A percentile compares a stretch with the other conserved stretches of the same genome.
Evolutionary conservation across 2,797 vertebrate genomes (phyloP).

Genomic region (Bradypus variegatus): DNA sequence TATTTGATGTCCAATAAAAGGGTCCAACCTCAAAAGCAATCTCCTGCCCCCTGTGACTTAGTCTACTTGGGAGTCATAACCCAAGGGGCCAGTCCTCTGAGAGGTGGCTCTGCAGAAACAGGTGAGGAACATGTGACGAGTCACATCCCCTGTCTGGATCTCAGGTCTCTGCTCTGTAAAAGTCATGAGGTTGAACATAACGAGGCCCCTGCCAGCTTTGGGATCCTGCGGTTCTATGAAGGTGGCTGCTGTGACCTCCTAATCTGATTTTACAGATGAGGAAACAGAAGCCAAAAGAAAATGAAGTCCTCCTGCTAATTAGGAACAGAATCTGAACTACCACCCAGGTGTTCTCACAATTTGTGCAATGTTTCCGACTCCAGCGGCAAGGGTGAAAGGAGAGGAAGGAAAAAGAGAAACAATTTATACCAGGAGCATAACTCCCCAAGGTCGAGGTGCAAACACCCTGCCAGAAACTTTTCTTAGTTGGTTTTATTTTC

Average conservation of each 20-base stretch:
- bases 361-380: not conserved
- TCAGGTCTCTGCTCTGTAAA: not conserved
- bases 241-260: not conserved
- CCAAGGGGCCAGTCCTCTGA: not conserved
- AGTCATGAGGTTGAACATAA: not conserved
- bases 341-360: not conserved
- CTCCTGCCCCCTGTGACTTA: not conserved
- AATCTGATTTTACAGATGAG: not conserved
- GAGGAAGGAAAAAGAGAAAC: too few relatives aligned
- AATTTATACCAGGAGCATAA: not conserved
- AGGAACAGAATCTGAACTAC: not conserved
- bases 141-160: not conserved
- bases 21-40: not conserved
- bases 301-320: not conserved
- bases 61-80: not conserved
- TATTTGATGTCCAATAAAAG: not conserved
- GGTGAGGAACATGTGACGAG: not conserved
- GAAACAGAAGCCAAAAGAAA: not conserved
- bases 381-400: too few relatives aligned
- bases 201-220: not conserved
- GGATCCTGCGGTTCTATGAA: not conserved
- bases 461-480: not conserved
- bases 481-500: not conserved
- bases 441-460: not conserved
- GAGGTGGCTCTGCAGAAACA: not conserved